Evolutionary conservation across 2,113 vertebrate species (phyloP).

Genomic region (Opisthocomus hoazin): DNA sequence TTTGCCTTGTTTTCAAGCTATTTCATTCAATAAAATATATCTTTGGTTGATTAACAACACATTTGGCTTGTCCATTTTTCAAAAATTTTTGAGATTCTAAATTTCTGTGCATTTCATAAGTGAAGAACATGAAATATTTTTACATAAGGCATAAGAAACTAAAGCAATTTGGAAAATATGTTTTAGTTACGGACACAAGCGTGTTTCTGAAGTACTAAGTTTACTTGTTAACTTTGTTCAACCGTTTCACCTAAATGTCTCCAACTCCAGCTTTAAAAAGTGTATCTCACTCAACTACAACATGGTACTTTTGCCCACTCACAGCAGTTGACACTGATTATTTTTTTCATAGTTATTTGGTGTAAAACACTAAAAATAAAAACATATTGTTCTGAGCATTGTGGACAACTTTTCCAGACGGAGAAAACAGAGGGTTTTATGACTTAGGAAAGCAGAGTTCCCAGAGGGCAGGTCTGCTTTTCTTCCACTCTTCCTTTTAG

Average conservation of each 20-base stretch:
- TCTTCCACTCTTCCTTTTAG: conserved; percentile 18
- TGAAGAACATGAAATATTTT: not conserved
- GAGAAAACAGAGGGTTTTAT: conserved; percentile 58
- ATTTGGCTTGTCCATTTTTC: not conserved
- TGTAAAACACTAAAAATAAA: conserved; percentile 56
- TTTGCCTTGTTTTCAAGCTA: conserved; percentile 20
- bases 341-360: not conserved
- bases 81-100: not conserved
- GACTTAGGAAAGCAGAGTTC: conserved; percentile 47
- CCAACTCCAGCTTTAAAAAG: not conserved
- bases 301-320: not conserved
- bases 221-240: not conserved
- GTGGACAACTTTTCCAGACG: conserved; percentile 50
- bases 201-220: not conserved
- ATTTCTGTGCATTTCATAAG: conserved; percentile 1
- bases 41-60: not conserved
- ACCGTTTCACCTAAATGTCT: not conserved
- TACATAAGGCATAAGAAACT: not conserved
- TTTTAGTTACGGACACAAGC: not conserved
- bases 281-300: not conserved
- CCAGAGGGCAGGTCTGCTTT: conserved; percentile 39
- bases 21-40: not conserved
- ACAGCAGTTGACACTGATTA: not conserved
- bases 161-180: not conserved
- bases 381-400: conserved; percentile 41